Evolutionary conservation across 2,113 vertebrate genomes (phyloP).

Genomic region (Dasyprocta punctata): DNA sequence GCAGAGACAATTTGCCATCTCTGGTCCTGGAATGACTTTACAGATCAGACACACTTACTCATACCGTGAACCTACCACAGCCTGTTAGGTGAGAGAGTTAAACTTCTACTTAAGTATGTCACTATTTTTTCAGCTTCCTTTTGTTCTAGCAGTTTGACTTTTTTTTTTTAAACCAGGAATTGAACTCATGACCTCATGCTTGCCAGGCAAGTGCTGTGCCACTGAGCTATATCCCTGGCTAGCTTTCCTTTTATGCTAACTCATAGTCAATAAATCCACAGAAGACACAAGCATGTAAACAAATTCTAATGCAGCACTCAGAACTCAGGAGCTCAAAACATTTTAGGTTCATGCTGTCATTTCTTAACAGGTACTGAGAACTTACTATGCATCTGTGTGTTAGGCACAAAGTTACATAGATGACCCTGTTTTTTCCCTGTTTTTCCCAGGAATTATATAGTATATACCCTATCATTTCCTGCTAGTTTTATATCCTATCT

Average conservation of each 20-base stretch:
- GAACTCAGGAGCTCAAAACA: neutral
- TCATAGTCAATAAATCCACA: neutral
- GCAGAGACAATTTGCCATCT: neutral
- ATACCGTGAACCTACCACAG: neutral
- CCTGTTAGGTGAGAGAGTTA: neutral
- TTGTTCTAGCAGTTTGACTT: constrained; percentile 30
- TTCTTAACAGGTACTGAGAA: neutral
- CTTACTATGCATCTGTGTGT: neutral
- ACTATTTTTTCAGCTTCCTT: neutral
- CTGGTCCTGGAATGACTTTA: neutral
- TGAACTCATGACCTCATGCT: no score
- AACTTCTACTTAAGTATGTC: neutral
- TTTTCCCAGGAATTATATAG: neutral
- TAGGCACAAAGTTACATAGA: neutral
- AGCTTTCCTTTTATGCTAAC: constrained; percentile 12
- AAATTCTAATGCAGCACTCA: neutral
- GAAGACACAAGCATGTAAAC: neutral
- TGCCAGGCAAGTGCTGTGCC: no score
- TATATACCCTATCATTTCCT: neutral
- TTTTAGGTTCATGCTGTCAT: neutral
- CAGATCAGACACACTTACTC: neutral
- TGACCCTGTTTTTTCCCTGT: neutral
- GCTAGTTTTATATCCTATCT: neutral
- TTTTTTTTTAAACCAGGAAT: neutral
- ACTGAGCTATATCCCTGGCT: no score